Evolutionary conservation across 2,797 vertebrate genomes (phyloP), one percentile per base, ranked within the genome.

Genomic region (Myotis pilosus): DNA sequence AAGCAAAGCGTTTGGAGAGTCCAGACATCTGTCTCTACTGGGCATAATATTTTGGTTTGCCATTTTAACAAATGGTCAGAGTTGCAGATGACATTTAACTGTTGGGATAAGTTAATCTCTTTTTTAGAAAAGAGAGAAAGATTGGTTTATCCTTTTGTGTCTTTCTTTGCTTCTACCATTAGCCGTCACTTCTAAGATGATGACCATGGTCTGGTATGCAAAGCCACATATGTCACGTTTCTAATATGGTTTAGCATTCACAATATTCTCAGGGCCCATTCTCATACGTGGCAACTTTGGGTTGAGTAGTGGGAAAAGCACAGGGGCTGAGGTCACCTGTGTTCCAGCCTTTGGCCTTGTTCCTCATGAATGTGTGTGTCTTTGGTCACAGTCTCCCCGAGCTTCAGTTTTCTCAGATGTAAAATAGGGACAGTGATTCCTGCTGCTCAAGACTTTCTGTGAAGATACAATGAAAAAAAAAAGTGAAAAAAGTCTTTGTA

Each of bases 21-120:
- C 47, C 84, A 75, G 33, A 74, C 33, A 30, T 93, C 83, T 87
- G 19, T 93, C 79, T 84, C 57, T 78, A 74, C 38, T 89, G 91
- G 38, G 6, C 30, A 8, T 68, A 80, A 66, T 64, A 20, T 74
- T 87, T 95, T 83, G 62, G 28, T 94, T 87, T 92, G 44, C 36
- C 55, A 33, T 85, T 89, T 49, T 87, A 74, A 87, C 75, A 72
- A 57, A 79, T 55, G 76, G 36, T 57, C 83, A 94, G 80, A 84
- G 33, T 64, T 91, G 80, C 76, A 87, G 68, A 87, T 81, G 84
- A 51, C 68, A 91, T 90, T 89, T 87, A 81, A 75, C 83, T 89
- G 17, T 91, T 92, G n/a, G 51, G 20, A 69, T 86, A 68, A 69
- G 51, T 80, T 95, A 49, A 41, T 89, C 79, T 85, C n/a, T 33